Evolutionary conservation across 2,888 invertebrate species (phyloP), one percentile per base, ranked within the genome.

Genomic region (Gastracanthus pulcherrimus): DNA sequence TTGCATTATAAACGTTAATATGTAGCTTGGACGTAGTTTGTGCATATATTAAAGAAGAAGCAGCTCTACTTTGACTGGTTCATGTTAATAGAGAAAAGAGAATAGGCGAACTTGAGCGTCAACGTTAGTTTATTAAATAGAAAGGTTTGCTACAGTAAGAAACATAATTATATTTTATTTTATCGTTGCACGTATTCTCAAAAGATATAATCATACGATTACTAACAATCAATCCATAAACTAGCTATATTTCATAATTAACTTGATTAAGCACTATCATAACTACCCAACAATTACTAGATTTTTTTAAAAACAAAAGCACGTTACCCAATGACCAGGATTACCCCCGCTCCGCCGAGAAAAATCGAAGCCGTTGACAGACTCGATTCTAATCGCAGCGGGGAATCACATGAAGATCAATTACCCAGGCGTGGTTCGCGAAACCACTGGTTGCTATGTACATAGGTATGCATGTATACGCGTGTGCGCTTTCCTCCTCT

Each of bases 351-450:
- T 7, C 1, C 60, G 19, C n/a, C 51, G 70, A 7, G 23, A 60
- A 58, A 41, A 62, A 51, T 48, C 62, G 38, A 36, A 19, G 38
- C 3, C 58, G 74, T 16, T 23, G 64, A 64, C 64, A 34, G 41
- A 36, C 16, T n/a, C 64, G 48, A 72, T 41, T 26, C 55, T 72
- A 72, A 72, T 72, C 71, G 66, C 29, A n/a, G 38, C 34, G 34
- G 19, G 48, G 29, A 77, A 70, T 69, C 70, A 29, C 23, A 9
- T 5, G 60, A 23, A 55, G 78, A 78, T 78, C 64, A 66, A 78
- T 78, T 78, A 72, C 78, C 55, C 66, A 62, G 71, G 66, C 62
- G 55, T 72, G 41, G 55, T 51, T 26, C 48, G 38, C 70, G 26
- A 77, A 64, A 77, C n/a, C 48, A 48, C 41, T 13, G 13, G 38